Evolutionary conservation across 1,140 invertebrate genomes (phyloP).

Genomic region (Cherax destructor): DNA sequence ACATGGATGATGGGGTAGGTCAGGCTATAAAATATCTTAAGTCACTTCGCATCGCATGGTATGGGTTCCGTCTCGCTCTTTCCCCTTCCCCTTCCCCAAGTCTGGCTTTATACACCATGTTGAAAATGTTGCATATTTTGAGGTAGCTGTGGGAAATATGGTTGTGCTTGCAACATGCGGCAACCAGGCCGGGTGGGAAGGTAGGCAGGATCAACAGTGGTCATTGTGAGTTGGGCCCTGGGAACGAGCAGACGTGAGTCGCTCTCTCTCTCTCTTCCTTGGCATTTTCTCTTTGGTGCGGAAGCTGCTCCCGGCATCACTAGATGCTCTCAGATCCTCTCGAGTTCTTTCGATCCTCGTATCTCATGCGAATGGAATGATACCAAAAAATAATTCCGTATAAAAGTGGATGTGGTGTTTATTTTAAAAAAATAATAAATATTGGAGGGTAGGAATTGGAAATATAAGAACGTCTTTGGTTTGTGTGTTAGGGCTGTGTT

Average conservation of each 20-base stretch:
- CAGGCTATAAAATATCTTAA: no score
- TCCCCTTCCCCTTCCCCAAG: no score
- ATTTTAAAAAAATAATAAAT: constrained; percentile 14
- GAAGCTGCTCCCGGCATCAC: not conserved
- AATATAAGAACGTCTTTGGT: not conserved
- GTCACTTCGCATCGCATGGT: no score
- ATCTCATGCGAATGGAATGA: constrained; percentile 14
- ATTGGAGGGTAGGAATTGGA: constrained; percentile 31
- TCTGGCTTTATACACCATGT: not conserved
- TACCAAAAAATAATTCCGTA: not conserved
- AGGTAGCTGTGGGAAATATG: constrained; percentile 14
- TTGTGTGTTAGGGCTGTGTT: not conserved
- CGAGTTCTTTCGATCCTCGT: not conserved
- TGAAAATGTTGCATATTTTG: not conserved
- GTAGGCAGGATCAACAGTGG: constrained; percentile 61
- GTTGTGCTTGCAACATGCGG: constrained; percentile 39
- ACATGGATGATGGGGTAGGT: not conserved
- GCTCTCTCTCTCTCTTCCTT: constrained; percentile 12
- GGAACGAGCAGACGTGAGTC: constrained; percentile 17
- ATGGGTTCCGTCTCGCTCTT: no score
- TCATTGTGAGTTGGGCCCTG: constrained; percentile 58
- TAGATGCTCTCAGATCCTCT: constrained; percentile 16
- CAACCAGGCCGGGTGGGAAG: constrained; percentile 37
- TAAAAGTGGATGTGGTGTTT: constrained; percentile 17
- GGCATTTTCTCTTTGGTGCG: not conserved